Evolutionary conservation across 92 coral and sea anemone genomes (phyloP).

Genomic region (Heteractis magnifica): DNA sequence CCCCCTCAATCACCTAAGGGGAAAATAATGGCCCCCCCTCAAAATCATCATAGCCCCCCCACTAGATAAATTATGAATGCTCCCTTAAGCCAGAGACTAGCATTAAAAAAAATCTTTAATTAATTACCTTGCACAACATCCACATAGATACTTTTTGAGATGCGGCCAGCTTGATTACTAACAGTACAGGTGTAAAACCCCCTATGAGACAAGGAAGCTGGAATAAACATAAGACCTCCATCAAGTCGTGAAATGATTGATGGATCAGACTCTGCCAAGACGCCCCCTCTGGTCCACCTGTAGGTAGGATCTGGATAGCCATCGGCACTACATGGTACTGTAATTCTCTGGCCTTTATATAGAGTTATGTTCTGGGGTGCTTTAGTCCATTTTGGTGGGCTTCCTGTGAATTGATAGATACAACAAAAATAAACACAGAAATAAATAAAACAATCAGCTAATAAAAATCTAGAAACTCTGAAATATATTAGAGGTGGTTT

Average conservation of each 20-base stretch:
- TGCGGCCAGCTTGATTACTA: constrained; percentile 39
- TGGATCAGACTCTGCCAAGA: constrained; percentile 16
- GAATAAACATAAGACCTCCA: constrained; percentile 42
- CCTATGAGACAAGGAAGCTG: constrained; percentile 24
- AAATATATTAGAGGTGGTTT: background rate
- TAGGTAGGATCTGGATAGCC: constrained; percentile 70
- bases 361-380: constrained; percentile 63
- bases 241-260: background rate
- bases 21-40: too few species aligned
- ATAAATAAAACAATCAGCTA: background rate
- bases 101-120: background rate
- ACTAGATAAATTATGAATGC: too few species aligned
- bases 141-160: constrained; percentile 49
- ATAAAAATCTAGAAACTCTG: too few species aligned
- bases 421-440: background rate
- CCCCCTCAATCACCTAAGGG: too few species aligned
- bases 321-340: constrained; percentile 60
- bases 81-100: too few species aligned
- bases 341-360: constrained; percentile 43
- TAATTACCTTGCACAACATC: constrained; percentile 67
- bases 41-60: too few species aligned
- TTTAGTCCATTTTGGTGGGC: constrained; percentile 26
- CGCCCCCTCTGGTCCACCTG: constrained; percentile 56
- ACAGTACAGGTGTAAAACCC: constrained; percentile 76
- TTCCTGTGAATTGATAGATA: background rate